Conservation (phyloP, 2,888 invertebrate species). For the Patella pellucida region DNA sequence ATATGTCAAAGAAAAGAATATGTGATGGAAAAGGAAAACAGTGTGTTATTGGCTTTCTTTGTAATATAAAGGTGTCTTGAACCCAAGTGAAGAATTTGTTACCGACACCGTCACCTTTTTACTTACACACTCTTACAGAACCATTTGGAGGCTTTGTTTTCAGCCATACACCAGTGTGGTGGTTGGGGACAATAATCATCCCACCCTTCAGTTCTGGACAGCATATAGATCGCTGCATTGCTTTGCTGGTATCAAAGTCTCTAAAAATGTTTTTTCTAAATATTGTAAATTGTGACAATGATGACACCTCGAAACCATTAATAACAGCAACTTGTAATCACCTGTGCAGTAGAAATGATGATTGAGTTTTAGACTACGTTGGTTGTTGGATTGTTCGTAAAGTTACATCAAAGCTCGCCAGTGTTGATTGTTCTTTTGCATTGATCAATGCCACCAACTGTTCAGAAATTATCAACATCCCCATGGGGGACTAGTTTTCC, state of each 20-base stretch:
- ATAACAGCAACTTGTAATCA: not conserved
- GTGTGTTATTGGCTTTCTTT: conserved; percentile 20
- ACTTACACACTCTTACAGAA: conserved; percentile 19
- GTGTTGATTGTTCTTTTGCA: not conserved
- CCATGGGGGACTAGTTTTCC: not conserved
- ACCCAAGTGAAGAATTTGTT: too few species aligned
- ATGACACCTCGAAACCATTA: not conserved
- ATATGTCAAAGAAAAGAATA: conserved; percentile 11
- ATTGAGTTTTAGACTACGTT: not conserved
- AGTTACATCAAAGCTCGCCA: not conserved
- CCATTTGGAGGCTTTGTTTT: conserved; percentile 19
- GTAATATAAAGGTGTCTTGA: not conserved
- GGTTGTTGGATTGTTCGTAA: not conserved
- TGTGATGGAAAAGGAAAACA: conserved; percentile 1
- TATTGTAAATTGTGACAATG: not conserved
- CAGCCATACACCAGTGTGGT: conserved; percentile 5
- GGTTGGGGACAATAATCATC: conserved; percentile 20
- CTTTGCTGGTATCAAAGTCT: too few species aligned
- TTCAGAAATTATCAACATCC: not conserved
- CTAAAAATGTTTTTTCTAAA: not conserved
- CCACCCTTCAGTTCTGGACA: conserved; percentile 10
- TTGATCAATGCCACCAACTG: not conserved
- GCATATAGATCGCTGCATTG: not conserved
- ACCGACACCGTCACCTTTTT: not conserved
- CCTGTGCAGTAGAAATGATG: not conserved